Conservation (phyloP, 1,140 invertebrate genomes). For the Rhopalosiphum padi region DNA sequence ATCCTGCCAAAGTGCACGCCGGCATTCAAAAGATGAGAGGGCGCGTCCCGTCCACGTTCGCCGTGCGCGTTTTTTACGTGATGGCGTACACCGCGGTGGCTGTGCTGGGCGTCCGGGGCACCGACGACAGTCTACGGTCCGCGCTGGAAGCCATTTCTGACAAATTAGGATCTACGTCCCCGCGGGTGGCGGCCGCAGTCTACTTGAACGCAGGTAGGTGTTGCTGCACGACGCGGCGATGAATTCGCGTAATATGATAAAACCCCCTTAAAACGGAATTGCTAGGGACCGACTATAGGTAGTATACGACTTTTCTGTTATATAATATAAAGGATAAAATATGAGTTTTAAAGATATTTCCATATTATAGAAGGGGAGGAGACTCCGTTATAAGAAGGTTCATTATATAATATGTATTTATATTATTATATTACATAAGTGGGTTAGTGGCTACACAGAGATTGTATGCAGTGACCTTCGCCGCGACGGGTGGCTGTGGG, state of each 20-base stretch:
- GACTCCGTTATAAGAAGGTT: too few species aligned
- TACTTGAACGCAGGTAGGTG: slow-evolving; percentile 40
- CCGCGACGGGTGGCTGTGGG: too few species aligned
- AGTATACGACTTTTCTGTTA: background rate
- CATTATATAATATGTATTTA: too few species aligned
- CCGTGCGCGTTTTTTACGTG: background rate
- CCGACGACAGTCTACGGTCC: slow-evolving; percentile 37
- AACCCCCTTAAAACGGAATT: too few species aligned
- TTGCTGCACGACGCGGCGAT: background rate
- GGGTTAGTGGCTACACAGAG: too few species aligned
- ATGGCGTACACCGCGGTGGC: background rate
- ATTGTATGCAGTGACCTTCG: too few species aligned
- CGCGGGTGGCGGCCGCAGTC: background rate
- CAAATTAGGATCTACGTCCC: slow-evolving; percentile 9
- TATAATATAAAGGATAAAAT: too few species aligned
- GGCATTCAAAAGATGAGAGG: background rate
- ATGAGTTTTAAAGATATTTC: too few species aligned
- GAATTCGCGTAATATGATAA: too few species aligned
- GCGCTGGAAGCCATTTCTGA: slow-evolving; percentile 44
- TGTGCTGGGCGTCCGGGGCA: background rate
- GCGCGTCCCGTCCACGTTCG: background rate
- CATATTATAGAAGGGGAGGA: too few species aligned
- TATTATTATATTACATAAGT: background rate
- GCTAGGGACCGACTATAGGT: too few species aligned
- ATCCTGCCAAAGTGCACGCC: background rate